These are phyloP conservation scores for Pseudochaenichthys georgianus DNA, from an alignment of 2,797 vertebrate species.

Conservation along the genomic window DNA sequence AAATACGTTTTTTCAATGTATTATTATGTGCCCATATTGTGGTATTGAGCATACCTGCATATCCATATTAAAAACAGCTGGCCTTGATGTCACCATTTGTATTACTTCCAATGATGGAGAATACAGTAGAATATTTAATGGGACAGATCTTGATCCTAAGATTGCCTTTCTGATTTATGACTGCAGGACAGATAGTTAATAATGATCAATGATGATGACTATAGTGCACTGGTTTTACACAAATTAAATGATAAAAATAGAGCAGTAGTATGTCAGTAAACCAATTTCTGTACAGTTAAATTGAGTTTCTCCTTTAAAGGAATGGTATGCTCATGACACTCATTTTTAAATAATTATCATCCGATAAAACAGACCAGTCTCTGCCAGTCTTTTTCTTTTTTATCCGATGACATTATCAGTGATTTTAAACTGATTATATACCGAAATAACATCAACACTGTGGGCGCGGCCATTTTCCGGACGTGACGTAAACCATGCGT, in stretches of 20 bases:
- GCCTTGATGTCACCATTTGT: slow-evolving; percentile 7
- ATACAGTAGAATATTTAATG: not conserved
- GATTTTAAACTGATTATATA: too few relatives aligned
- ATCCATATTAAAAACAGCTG: slow-evolving; percentile 12
- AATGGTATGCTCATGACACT: too few relatives aligned
- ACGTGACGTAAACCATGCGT: too few relatives aligned
- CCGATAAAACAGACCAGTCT: too few relatives aligned
- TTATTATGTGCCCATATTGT: not conserved
- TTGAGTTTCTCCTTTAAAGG: not conserved
- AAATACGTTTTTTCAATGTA: not conserved
- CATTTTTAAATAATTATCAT: too few relatives aligned
- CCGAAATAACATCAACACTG: too few relatives aligned
- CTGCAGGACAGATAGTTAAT: not conserved
- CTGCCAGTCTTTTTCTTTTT: too few relatives aligned
- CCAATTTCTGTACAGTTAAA: not conserved
- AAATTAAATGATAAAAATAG: not conserved
- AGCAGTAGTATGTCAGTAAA: not conserved
- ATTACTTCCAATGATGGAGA: not conserved
- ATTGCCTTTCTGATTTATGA: slow-evolving; percentile 3
- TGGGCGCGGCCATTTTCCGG: too few relatives aligned
- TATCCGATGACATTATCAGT: too few relatives aligned
- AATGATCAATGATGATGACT: not conserved
- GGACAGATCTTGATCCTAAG: not conserved
- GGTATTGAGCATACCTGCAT: not conserved
- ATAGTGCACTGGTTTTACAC: not conserved